phyloP scores from a whole-genome alignment of 2,888 invertebrate genomes.

The Drosophila dives region DNA sequence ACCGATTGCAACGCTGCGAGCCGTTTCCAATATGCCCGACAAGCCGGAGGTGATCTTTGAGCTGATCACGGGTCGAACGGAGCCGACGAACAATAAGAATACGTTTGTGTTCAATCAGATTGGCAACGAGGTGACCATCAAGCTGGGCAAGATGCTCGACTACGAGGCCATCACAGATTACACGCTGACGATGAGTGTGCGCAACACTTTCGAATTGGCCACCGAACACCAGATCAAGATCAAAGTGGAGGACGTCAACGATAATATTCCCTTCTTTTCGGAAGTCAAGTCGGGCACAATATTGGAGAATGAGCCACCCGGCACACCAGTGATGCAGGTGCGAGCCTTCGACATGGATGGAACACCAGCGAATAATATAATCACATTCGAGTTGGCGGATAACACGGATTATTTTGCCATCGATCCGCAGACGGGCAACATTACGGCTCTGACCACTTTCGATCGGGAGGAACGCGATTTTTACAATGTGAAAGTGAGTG shows the following conservation, averaged over 20 bases:
- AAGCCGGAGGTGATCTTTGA: slow-evolving; percentile 91
- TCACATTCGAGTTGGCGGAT: slow-evolving; percentile 90
- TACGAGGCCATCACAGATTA: slow-evolving; percentile 94
- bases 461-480: slow-evolving; percentile 94
- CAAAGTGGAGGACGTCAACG: slow-evolving; percentile 94
- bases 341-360: slow-evolving; percentile 94
- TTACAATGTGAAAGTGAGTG: slow-evolving; percentile 95
- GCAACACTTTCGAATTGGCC: slow-evolving; percentile 92
- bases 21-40: slow-evolving; percentile 92
- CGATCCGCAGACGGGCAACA: slow-evolving; percentile 93
- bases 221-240: slow-evolving; percentile 92
- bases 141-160: slow-evolving; percentile 91
- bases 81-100: slow-evolving; percentile 93
- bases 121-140: slow-evolving; percentile 90
- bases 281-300: slow-evolving; percentile 93
- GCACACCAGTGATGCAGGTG: slow-evolving; percentile 94
- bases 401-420: slow-evolving; percentile 92
- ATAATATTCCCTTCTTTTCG: slow-evolving; percentile 94
- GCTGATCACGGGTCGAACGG: slow-evolving; percentile 92
- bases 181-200: slow-evolving; percentile 92
- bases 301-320: slow-evolving; percentile 92
- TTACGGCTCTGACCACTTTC: slow-evolving; percentile 92
- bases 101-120: slow-evolving; percentile 90
- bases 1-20: slow-evolving; percentile 89
- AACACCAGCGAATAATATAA: slow-evolving; percentile 92